Evolutionary conservation across 2,113 vertebrate species (phyloP).

Genomic region (Enhydra lutris): DNA sequence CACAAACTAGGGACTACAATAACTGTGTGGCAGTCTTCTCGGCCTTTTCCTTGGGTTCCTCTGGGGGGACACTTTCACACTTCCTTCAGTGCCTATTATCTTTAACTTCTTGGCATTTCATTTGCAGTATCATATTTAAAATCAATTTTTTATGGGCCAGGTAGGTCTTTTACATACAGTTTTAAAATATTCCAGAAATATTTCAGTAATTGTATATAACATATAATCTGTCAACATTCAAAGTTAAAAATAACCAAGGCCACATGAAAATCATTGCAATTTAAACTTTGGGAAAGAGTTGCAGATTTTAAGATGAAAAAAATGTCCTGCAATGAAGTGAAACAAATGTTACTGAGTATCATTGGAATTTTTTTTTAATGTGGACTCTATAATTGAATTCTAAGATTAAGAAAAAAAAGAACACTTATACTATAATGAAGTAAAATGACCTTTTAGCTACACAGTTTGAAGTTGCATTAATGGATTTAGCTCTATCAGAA

Average conservation of each 20-base stretch:
- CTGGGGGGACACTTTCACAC: too few species aligned
- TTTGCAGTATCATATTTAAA: background rate
- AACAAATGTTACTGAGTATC: background rate
- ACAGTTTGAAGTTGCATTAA: constrained; percentile 60
- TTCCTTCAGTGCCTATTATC: background rate
- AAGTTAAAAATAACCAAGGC: constrained; percentile 21
- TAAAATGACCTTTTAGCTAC: constrained; percentile 64
- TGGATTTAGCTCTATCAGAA: constrained; percentile 64
- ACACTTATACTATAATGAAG: constrained; percentile 46
- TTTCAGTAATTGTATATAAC: background rate
- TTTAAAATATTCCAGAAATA: background rate
- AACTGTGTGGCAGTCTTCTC: background rate
- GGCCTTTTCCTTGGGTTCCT: background rate
- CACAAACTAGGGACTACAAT: rapidly evolving
- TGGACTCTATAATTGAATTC: constrained; percentile 55
- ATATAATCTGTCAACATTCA: background rate
- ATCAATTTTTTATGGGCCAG: background rate
- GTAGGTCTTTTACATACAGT: background rate
- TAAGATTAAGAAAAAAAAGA: constrained; percentile 33
- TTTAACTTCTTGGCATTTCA: background rate
- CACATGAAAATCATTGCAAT: background rate
- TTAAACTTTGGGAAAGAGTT: constrained; percentile 12
- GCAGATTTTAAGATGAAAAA: constrained; percentile 2
- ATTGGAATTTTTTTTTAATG: constrained; percentile 2
- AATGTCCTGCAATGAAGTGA: background rate